These are phyloP conservation scores for Heliconius hortense DNA, from an alignment of 2,888 invertebrate species.

Conservation along the genomic window DNA sequence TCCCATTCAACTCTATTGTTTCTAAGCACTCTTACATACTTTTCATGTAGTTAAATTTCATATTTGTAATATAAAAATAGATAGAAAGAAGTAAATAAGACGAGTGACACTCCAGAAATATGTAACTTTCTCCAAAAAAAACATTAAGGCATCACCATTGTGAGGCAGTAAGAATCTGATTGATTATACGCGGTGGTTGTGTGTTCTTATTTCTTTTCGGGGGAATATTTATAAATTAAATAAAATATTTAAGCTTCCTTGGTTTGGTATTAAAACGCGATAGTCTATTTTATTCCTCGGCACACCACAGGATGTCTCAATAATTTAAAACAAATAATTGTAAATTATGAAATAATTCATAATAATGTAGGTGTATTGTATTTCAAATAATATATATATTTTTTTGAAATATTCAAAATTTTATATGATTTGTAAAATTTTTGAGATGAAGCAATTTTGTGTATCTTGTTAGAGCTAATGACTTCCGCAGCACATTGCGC, in stretches of 20 bases:
- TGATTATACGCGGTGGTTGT: neutral
- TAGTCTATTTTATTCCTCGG: neutral
- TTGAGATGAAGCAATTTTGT: conserved; percentile 8
- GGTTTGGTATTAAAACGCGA: neutral
- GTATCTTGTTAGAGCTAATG: conserved; percentile 31
- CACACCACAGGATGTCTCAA: no score
- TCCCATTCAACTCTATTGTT: conserved; percentile 23
- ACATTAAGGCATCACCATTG: neutral
- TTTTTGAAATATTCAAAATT: neutral
- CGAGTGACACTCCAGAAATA: neutral
- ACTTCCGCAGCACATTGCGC: conserved; percentile 33
- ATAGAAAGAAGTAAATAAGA: neutral
- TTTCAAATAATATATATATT: neutral
- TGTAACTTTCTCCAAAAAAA: neutral
- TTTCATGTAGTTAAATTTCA: neutral
- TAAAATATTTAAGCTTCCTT: neutral
- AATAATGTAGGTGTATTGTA: neutral
- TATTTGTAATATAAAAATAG: neutral
- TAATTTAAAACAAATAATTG: neutral
- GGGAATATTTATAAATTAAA: neutral
- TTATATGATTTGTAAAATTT: neutral
- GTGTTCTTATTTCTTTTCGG: neutral
- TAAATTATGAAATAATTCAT: neutral
- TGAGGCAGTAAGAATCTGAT: neutral
- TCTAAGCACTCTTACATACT: conserved; percentile 6